Percentiles rank a stretch among this genome's conserved stretches.
phyloP scores from a whole-genome alignment of 2,888 invertebrate species.

The Drosophila melanosoma region DNA sequence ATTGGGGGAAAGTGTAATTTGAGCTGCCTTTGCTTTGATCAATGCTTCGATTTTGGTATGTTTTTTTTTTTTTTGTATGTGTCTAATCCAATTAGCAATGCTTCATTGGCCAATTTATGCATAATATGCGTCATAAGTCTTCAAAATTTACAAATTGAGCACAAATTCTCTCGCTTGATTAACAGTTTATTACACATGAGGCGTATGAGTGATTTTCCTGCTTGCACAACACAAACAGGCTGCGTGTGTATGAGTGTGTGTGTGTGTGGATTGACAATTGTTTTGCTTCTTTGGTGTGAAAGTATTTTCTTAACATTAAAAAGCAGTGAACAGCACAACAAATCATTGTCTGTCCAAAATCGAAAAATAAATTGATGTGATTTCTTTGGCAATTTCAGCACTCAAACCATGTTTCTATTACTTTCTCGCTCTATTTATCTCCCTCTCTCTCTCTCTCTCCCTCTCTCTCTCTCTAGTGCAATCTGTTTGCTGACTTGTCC shows the following conservation, averaged over 20 bases:
- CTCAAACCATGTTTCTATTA: background rate
- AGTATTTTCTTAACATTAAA: slow-evolving; percentile 45
- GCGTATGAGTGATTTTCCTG: slow-evolving; percentile 51
- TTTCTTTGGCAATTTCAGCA: slow-evolving; percentile 46
- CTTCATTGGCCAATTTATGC: slow-evolving; percentile 50
- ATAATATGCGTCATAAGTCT: slow-evolving; percentile 36
- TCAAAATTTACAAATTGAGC: slow-evolving; percentile 35
- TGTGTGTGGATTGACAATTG: slow-evolving; percentile 34
- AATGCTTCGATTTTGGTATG: slow-evolving; percentile 6
- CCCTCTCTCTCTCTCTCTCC: no score
- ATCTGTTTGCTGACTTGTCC: slow-evolving; percentile 32
- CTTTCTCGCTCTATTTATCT: background rate
- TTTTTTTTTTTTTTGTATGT: slow-evolving; percentile 11
- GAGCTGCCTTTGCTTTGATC: slow-evolving; percentile 48
- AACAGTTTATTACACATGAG: slow-evolving; percentile 35
- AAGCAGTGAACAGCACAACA: slow-evolving; percentile 44
- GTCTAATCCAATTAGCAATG: slow-evolving; percentile 58
- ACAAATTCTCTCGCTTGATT: slow-evolving; percentile 45
- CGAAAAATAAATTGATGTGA: slow-evolving; percentile 79
- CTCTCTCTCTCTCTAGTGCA: no score
- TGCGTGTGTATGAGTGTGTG: slow-evolving; percentile 10
- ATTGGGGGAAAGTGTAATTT: slow-evolving; percentile 11
- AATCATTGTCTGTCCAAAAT: slow-evolving; percentile 68
- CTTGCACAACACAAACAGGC: slow-evolving; percentile 27
- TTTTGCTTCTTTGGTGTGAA: slow-evolving; percentile 55